Evolutionary conservation across 2,113 vertebrate genomes (phyloP), one percentile per base, ranked within the genome.

Genomic region (Thamnaconus septentrionalis): DNA sequence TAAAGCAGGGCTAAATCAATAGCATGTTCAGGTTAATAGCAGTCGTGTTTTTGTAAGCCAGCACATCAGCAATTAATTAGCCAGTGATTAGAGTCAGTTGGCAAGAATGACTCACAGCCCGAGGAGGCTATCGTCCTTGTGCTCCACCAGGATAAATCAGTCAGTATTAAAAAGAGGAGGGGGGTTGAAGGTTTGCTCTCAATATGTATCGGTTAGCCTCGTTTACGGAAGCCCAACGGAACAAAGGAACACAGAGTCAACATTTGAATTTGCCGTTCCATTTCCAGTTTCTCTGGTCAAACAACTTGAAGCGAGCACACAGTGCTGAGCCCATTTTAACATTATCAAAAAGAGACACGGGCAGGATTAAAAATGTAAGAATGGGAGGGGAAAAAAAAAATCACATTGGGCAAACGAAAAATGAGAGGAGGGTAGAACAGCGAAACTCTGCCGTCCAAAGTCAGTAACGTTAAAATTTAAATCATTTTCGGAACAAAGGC

Each of bases 31-130:
- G 86, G 87, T 91, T 92, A 94, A 92, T 91, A 87, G 89, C 88
- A 82, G 66, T 84, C 73, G 51, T 90, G 84, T 91, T 93, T 92
- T 91, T 86, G 81, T 92, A 93, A 92, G 91, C 89, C 84, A 81
- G 89, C 83, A 87, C 91, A 92, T 91, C 90, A 93, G 91, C 91
- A 93, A 93, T 94, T 95, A 95, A 94, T 96, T 95, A 94, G 90
- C 83, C 80, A 89, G 90, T 92, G 92, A 94, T 95, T 94, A 94
- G 93, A 92, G 90, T 93, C 89, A 92, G 89, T 87, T 89, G 92
- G 87, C 89, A 87, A 92, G 88, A 93, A 92, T 92, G 91, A 94
- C 93, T 94, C 91, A 89, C 86, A 92, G 90, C 88, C 92, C 68
- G 72, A 82, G 91, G 92, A 92, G 88, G 78, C 78, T 61, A 88